Conservation (phyloP, 2,113 vertebrate species). For the Myodes glareolus region DNA sequence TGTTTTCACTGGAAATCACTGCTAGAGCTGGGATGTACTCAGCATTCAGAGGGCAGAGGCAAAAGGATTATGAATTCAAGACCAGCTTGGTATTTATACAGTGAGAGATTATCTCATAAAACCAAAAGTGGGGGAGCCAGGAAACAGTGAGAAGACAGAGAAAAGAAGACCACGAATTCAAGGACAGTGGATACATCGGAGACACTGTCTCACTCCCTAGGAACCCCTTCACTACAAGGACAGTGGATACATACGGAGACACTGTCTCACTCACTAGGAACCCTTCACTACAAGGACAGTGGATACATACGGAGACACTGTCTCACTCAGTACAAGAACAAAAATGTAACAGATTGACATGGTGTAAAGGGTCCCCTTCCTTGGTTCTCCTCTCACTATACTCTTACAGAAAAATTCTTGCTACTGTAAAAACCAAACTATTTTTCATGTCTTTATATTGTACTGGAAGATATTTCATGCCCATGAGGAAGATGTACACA, state of each 20-base stretch:
- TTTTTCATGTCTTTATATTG: neutral
- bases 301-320: neutral
- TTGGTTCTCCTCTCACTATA: neutral
- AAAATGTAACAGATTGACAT: neutral
- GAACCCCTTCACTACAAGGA: neutral
- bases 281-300: neutral
- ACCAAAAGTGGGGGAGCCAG: neutral
- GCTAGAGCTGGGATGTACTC: neutral
- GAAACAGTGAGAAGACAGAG: neutral
- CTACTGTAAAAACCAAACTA: neutral
- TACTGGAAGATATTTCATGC: neutral
- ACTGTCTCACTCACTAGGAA: neutral
- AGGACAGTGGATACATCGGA: neutral
- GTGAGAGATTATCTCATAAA: neutral
- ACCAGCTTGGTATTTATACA: neutral
- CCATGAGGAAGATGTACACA: neutral
- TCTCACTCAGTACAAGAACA: neutral
- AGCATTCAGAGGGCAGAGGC: neutral
- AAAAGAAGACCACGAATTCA: neutral
- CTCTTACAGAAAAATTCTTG: constrained; percentile 22
- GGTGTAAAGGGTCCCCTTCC: neutral
- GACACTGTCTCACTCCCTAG: neutral
- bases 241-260: neutral
- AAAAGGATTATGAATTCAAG: neutral
- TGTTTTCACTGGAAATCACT: neutral